Conservation (phyloP, 2,797 vertebrate species). For the Ptychobarbus kaznakovi region DNA sequence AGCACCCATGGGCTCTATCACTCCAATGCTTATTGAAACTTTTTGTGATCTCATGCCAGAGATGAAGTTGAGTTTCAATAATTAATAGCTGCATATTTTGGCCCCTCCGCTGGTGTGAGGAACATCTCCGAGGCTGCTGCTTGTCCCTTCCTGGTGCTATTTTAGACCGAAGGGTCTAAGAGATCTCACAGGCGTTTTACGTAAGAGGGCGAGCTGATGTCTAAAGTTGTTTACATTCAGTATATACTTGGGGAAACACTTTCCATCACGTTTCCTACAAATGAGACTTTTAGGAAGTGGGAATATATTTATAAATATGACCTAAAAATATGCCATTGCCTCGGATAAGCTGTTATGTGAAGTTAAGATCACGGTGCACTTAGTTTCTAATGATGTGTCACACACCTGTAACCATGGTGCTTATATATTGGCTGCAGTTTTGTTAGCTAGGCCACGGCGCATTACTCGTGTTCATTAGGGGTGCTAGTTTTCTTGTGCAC, state of each 20-base stretch:
- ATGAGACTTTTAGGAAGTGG: constrained; percentile 14
- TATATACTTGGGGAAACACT: constrained; percentile 4
- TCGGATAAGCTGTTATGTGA: constrained; percentile 25
- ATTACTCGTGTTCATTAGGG: constrained; percentile 19
- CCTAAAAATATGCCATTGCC: not conserved
- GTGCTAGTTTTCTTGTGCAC: constrained; percentile 62
- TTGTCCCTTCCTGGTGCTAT: constrained; percentile 51
- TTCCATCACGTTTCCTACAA: constrained; percentile 39
- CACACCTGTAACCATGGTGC: constrained; percentile 35
- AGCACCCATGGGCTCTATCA: constrained; percentile 59
- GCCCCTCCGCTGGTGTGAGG: constrained; percentile 49
- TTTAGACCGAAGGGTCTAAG: constrained; percentile 27
- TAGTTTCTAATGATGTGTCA: constrained; percentile 26
- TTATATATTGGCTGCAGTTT: constrained; percentile 39
- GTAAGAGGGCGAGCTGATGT: constrained; percentile 22
- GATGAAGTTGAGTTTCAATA: constrained; percentile 13
- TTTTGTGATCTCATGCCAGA: constrained; percentile 17
- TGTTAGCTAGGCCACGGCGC: constrained; percentile 16
- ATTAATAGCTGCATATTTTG: constrained; percentile 16
- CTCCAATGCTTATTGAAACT: not conserved
- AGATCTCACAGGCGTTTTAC: constrained; percentile 16
- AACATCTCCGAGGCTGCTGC: constrained; percentile 58
- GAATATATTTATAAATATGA: not conserved
- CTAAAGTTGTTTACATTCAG: constrained; percentile 45
- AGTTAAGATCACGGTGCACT: constrained; percentile 17